Base-by-base conservation (phyloP, 2,797 vertebrate species). In the Coranthus polyacanthus region DNA sequence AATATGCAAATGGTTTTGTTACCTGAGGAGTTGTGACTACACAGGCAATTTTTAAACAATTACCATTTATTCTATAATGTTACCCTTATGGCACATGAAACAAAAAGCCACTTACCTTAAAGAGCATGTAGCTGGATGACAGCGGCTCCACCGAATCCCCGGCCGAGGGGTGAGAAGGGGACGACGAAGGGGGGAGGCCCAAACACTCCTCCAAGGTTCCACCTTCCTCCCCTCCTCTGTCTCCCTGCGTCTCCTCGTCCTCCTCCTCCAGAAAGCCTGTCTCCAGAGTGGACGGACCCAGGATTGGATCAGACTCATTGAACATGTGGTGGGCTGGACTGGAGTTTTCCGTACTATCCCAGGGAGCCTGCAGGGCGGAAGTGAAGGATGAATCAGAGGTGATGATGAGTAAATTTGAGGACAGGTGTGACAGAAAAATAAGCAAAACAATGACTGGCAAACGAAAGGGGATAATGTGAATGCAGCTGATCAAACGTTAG, bases 251-350 rank as follows among this genome's bases (percentile, higher is more conserved):
- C 56, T 93, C 93, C 55, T 92, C 93, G 0, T 93, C 90, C 20
- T 93, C 93, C 51, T 93, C 88, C 73, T 94, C 94, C 73, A 95
- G 85, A 39, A 95, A 95, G 44, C 92, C 91, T 0, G 93, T 43
- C 86, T 93, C 94, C 77, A 95, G 80, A 3, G 88, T 36, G 0
- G 92, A 86, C 0, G 93, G 89, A 4, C 93, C 93, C 47, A 95
- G 84, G 75, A 95, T 94, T 0, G 94, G 92, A 61, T 95, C 94
- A 0, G 93, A 89, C 26, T 95, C 94, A 0, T 94, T 94, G 83
- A 95, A 95, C 89, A 95, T 95, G 77, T 94, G 93, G 56, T 94
- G 92, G 21, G 91, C 88, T 0, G 92, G 87, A 59, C 93, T 93
- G 55, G 92, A 85, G 72, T 94, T 93, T 66, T 95, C 94, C 0